phyloP scores from a whole-genome alignment of 2,888 invertebrate species.

The Nesidiocoris tenuis region DNA sequence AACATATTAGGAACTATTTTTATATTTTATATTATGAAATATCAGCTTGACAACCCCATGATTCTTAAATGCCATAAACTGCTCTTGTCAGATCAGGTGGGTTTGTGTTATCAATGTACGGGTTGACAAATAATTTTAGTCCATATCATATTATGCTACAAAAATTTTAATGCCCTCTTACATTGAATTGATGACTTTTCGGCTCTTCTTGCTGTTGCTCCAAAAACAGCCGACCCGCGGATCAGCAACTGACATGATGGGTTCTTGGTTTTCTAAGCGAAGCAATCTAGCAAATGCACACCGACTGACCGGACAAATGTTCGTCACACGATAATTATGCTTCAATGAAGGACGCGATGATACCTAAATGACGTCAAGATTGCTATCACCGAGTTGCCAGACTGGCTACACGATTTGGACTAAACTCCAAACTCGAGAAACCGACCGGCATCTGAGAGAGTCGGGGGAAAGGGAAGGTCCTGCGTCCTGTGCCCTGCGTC shows the following conservation, averaged over 20 bases:
- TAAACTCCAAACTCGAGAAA: background rate
- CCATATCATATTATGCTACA: too few relatives aligned
- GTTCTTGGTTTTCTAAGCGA: background rate
- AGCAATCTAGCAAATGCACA: background rate
- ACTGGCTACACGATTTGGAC: background rate
- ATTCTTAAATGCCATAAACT: too few relatives aligned
- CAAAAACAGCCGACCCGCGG: slow-evolving; percentile 37
- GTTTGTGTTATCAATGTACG: too few relatives aligned
- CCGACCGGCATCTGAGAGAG: background rate
- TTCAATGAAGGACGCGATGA: background rate
- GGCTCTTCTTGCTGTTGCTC: slow-evolving; percentile 36
- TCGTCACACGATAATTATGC: too few relatives aligned
- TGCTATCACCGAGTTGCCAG: background rate
- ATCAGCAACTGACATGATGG: slow-evolving; percentile 29
- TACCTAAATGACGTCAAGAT: background rate
- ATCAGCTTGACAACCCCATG: too few relatives aligned
- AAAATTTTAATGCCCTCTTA: too few relatives aligned
- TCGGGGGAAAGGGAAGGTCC: background rate
- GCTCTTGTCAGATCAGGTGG: too few relatives aligned
- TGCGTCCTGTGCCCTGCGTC: background rate
- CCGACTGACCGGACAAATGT: too few relatives aligned
- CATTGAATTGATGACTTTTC: slow-evolving; percentile 39
- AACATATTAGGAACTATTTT: too few relatives aligned
- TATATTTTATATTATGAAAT: too few relatives aligned
- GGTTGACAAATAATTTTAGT: too few relatives aligned